Conservation (phyloP, 2,888 invertebrate genomes). For the Spodoptera littoralis region DNA sequence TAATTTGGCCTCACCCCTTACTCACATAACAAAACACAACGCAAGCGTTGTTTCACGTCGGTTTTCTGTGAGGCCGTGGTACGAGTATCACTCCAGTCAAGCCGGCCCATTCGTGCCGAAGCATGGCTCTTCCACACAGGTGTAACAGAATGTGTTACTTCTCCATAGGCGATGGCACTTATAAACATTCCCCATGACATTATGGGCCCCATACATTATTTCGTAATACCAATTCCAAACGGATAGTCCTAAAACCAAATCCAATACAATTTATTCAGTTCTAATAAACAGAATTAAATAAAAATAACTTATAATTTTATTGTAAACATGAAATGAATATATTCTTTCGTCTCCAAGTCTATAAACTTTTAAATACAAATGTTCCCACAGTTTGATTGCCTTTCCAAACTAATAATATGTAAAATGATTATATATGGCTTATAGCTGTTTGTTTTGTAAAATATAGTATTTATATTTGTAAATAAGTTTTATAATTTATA, state of each 20-base stretch:
- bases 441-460: constrained; percentile 55
- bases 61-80: too few species aligned
- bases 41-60: too few species aligned
- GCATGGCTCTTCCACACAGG: constrained; percentile 48
- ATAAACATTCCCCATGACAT: constrained; percentile 56
- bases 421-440: constrained; percentile 56
- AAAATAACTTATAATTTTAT: constrained; percentile 74
- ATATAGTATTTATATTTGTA: constrained; percentile 30
- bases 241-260: constrained; percentile 65
- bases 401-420: constrained; percentile 63
- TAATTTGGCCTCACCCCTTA: too few species aligned
- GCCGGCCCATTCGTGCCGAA: too few species aligned
- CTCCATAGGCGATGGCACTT: constrained; percentile 76
- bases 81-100: too few species aligned
- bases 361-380: constrained; percentile 73
- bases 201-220: constrained; percentile 64
- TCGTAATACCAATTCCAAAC: constrained; percentile 68
- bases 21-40: too few species aligned
- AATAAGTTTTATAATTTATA: constrained; percentile 20
- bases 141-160: constrained; percentile 75
- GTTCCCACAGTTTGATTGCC: constrained; percentile 72
- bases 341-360: constrained; percentile 66
- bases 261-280: constrained; percentile 75
- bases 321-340: constrained; percentile 72
- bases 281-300: constrained; percentile 77